Evolutionary conservation across 2,888 invertebrate genomes (phyloP), one percentile per base, ranked within the genome.

Genomic region (Sisyra nigra): DNA sequence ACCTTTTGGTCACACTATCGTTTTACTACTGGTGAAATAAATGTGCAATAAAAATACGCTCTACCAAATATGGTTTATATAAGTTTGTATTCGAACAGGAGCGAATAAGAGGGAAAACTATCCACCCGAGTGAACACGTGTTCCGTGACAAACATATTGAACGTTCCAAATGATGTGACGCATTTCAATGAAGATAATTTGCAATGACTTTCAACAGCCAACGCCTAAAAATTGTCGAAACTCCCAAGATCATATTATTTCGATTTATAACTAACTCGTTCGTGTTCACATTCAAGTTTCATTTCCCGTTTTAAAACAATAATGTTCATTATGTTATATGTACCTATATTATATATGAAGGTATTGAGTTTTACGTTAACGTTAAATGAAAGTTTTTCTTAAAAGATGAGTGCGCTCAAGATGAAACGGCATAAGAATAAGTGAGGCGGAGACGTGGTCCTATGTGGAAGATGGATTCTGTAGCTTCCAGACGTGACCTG

Each of bases 61-160:
- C 24, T 24, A 7, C 24, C 24, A 24, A 24, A 24, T 24, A 24
- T 24, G 24, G 24, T 24, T 24, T 24, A 24, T n/a, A n/a, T 24
- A 24, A 24, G 24, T 24, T 24, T 24, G 24, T 24, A 24, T 24
- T 24, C 24, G 38, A 19, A 14, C 11, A 38, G 19, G 19, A 38
- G 19, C 15, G 19, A 38, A 38, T 17, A 38, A 38, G 19, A 38
- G 19, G 13, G 17, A 39, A 39, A 39, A 41, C 41, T 41, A 32
- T 41, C 17, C 41, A 24, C 14, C 15, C 15, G 41, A 41, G 11
- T 15, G 32, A 17, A 41, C 41, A 41, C 32, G 41, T 32, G 31
- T 18, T 17, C 15, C 41, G 41, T 41, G 41, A 41, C 41, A 41
- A 32, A 41, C 41, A 41, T 41, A 41, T 41, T 41, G 41, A 41